These are phyloP conservation scores for Eupleurogrammus muticus DNA, from an alignment of 2,797 vertebrate genomes.

Conservation along the genomic window DNA sequence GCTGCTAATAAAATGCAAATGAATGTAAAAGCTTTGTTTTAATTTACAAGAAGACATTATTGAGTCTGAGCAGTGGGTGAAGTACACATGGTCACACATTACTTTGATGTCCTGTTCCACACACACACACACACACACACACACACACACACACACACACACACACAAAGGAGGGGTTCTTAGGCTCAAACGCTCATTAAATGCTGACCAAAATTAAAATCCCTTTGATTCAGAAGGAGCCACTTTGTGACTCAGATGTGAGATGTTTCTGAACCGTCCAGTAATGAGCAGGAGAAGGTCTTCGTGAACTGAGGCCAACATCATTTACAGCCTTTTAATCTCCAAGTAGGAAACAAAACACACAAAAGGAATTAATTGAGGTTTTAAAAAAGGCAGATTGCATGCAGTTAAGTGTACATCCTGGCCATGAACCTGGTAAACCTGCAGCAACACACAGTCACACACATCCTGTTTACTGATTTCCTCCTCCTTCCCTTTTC, in stretches of 20 bases:
- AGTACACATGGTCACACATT: constrained; percentile 22
- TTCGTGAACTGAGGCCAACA: constrained; percentile 41
- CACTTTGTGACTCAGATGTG: constrained; percentile 10
- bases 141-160: constrained; percentile 14
- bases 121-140: constrained; percentile 14
- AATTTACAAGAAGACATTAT: constrained; percentile 55
- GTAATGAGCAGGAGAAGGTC: constrained; percentile 41
- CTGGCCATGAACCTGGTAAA: constrained; percentile 25
- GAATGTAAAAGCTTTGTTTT: constrained; percentile 65
- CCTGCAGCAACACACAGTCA: background rate
- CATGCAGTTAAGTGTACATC: constrained; percentile 4
- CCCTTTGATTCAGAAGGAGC: constrained; percentile 19
- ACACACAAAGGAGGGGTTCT: constrained; percentile 19
- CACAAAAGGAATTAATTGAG: constrained; percentile 18
- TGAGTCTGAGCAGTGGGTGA: constrained; percentile 38
- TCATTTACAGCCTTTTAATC: constrained; percentile 43
- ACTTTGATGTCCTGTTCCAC: constrained; percentile 39
- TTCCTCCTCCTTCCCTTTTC: constrained; percentile 4
- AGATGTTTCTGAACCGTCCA: constrained; percentile 31
- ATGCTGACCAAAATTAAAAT: constrained; percentile 33
- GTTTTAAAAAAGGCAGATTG: background rate
- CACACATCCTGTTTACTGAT: too few species aligned
- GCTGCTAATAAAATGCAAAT: constrained; percentile 57
- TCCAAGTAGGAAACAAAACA: constrained; percentile 14
- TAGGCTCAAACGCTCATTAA: constrained; percentile 34